Evolutionary conservation across 2,113 vertebrate genomes (phyloP), one percentile per base, ranked within the genome.

Genomic region (Xiphophorus hellerii): DNA sequence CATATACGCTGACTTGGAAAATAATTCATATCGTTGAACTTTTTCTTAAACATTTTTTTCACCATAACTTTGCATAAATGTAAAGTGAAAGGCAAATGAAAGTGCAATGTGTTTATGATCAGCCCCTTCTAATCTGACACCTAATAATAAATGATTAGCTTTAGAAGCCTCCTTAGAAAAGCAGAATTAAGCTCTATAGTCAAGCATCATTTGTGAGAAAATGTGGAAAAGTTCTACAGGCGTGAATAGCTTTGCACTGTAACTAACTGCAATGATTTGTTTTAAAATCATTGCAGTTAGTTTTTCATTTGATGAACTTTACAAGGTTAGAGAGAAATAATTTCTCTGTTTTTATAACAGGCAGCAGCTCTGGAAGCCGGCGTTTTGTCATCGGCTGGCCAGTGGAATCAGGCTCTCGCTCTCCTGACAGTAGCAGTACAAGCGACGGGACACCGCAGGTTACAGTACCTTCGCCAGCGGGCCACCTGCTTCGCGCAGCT

Each of bases 331-430:
- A 54, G 20, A 33, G 4, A 63, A 22, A 17, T 17, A 4, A 35
- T 35, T 15, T 25, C 10, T 35, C 17, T 35, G 20, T 9, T 33
- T 35, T 33, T 37, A 27, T 65, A 20, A 14, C 72, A 95, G 98
- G 94, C 93, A 0, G 96, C 97, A 28, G 95, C 95, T 28, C 94
- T 91, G 84, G 94, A 97, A 81, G 98, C 96, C 28, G 81, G 88
- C 17, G 61, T 17, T 3, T 88, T 95, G 76, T 85, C 94, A 3
- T 88, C 90, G 14, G 63, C 65, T 0, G 86, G 92, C 0, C 88
- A 66, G 14, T 94, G 94, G 2, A 69, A 92, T 58, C 91, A 78
- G 73, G 96, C 96, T 0, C 89, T 98, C 27, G 73, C 90, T 5
- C 95, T 96, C 5, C 93, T 95, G 44, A 96, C 95, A 0, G 91